phyloP scores from a whole-genome alignment of 2,888 invertebrate genomes.

The Philonicus albiceps region DNA sequence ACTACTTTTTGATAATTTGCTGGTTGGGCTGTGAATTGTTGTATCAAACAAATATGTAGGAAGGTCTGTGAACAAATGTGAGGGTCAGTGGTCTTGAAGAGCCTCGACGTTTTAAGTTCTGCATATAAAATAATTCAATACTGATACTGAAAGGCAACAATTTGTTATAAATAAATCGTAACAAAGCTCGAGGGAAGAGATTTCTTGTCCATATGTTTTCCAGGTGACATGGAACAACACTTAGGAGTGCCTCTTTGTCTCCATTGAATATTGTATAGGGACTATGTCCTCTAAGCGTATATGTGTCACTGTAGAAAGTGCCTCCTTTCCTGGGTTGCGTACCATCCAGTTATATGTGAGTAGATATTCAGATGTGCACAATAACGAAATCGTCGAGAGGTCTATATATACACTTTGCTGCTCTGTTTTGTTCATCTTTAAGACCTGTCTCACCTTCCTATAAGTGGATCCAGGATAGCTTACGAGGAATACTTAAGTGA shows the following conservation, averaged over 20 bases:
- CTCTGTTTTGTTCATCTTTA: background rate
- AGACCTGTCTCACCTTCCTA: constrained; percentile 31
- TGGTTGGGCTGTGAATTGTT: too few relatives aligned
- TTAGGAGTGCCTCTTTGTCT: constrained; percentile 58
- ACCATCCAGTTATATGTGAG: constrained; percentile 17
- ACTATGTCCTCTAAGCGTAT: background rate
- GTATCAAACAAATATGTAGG: too few relatives aligned
- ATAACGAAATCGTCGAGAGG: constrained; percentile 12
- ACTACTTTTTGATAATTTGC: too few relatives aligned
- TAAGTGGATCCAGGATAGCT: constrained; percentile 29
- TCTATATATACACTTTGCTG: background rate
- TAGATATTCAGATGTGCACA: constrained; percentile 37
- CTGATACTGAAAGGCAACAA: constrained; percentile 9
- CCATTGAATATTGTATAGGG: constrained; percentile 46
- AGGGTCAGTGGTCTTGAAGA: background rate
- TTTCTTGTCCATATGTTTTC: constrained; percentile 64
- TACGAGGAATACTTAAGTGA: constrained; percentile 31
- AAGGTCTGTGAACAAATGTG: too few relatives aligned
- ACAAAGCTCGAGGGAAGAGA: constrained; percentile 48
- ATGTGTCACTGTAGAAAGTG: background rate
- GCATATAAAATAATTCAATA: background rate
- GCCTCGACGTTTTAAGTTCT: background rate
- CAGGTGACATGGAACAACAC: constrained; percentile 65
- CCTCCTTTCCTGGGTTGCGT: background rate
- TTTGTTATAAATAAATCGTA: constrained; percentile 48